Conservation (phyloP, 1,140 invertebrate genomes). For the Lamellibrachia luymesi region DNA sequence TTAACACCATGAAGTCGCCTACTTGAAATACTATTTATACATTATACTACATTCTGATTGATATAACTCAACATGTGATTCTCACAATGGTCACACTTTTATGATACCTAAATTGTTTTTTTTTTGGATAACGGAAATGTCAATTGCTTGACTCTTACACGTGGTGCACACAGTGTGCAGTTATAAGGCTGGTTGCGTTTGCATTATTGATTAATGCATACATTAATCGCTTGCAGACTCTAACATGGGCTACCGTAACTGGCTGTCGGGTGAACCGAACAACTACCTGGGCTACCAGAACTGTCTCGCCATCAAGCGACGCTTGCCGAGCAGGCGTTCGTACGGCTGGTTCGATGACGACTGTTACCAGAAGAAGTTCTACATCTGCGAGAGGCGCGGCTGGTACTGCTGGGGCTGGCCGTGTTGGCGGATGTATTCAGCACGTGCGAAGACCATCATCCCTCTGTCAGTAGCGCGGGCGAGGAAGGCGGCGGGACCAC, state of each 20-base stretch:
- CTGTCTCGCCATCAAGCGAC: not conserved
- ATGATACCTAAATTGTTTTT: no score
- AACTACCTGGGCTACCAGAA: not conserved
- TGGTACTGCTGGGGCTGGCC: not conserved
- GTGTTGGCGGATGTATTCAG: not conserved
- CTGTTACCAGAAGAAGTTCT: not conserved
- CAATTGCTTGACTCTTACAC: no score
- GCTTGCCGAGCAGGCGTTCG: not conserved
- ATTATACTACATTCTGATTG: no score
- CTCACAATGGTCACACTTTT: no score
- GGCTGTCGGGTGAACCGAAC: not conserved
- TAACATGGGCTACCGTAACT: not conserved
- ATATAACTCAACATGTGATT: no score
- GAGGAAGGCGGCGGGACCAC: no score
- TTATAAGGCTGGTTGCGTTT: no score
- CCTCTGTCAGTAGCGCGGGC: not conserved
- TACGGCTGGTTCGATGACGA: not conserved
- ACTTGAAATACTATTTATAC: no score
- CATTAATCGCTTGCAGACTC: not conserved
- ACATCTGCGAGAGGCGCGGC: not conserved
- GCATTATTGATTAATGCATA: not conserved
- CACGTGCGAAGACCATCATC: not conserved
- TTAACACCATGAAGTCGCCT: no score
- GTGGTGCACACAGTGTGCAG: no score
- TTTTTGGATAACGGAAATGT: no score